Base-by-base conservation (phyloP, 2,888 invertebrate species). In the Troides aeacus region DNA sequence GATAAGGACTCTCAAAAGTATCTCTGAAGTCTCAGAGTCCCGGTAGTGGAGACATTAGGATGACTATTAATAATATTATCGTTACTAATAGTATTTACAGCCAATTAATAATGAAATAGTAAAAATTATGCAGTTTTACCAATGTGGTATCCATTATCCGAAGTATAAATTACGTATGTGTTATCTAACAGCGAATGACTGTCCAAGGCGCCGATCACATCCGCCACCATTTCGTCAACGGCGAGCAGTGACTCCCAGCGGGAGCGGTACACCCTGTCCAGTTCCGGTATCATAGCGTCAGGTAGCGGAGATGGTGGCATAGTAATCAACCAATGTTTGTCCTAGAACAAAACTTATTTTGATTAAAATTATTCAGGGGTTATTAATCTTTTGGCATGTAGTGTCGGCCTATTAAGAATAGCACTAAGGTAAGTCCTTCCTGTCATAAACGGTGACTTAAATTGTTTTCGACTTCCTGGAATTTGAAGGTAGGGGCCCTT, bases 111-210 rank as follows among this genome's bases (percentile, higher is more conserved):
- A 30, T 30, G 30, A 30, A 30, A 3, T 30, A 30, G 30, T 30
- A 30, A 30, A 30, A 30, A 30, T 30, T 30, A 30, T 4, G 30
- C 30, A 30, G 30, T 30, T 30, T 30, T 30, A 96, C 97, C 97
- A 76, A 98, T 92, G 88, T 98, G 98, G 86, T 95, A 98, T 30
- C 98, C 98, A 87, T 98, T 97, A 82, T 98, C 98, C 0, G 98
- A 98, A 0, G 97, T 96, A 78, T 95, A 97, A 65, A 98, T 94
- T 0, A 98, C 82, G 78, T 96, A 97, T 0, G 98, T 98, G 75
- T 97, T 93, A 0, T 96, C 90, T 7, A 97, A 79, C 1, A 95
- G 72, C 1, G 91, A 84, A 1, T 87, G 85, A 0, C 82, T 79
- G 50, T 94, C 88, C 36, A 98, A 82, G 0, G 93, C 84, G 0